Evolutionary conservation across 2,797 vertebrate species (phyloP).

Genomic region (Columba guinea): DNA sequence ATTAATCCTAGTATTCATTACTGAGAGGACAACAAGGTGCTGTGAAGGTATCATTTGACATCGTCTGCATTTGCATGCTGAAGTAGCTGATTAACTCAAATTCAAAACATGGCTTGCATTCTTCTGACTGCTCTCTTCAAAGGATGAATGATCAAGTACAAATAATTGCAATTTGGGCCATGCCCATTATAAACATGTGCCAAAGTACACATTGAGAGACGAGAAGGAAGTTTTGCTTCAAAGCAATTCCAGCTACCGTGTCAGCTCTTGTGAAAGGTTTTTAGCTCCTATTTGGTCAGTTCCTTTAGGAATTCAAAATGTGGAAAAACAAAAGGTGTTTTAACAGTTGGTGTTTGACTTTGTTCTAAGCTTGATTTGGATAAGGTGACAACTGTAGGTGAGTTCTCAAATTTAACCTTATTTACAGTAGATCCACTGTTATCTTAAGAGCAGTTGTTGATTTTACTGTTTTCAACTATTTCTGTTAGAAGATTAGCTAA

Average conservation of each 20-base stretch:
- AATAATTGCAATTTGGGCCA: background rate
- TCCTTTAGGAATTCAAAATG: background rate
- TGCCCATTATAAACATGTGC: constrained; percentile 23
- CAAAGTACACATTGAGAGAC: constrained; percentile 23
- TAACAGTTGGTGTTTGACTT: background rate
- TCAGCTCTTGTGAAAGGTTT: background rate
- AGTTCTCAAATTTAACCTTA: background rate
- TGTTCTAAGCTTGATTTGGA: background rate
- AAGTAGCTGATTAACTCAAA: background rate
- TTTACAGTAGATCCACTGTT: background rate
- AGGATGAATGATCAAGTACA: constrained; percentile 17
- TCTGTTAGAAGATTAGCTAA: background rate
- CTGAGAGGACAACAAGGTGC: background rate
- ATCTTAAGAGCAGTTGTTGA: background rate
- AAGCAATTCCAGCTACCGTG: background rate
- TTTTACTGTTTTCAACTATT: background rate
- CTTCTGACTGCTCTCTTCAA: background rate
- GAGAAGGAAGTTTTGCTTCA: constrained; percentile 13
- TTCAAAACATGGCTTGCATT: background rate
- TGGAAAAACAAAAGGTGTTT: background rate
- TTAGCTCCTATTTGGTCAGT: background rate
- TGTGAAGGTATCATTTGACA: constrained; percentile 6
- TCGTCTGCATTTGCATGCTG: background rate
- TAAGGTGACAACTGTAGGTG: background rate
- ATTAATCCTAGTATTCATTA: constrained; percentile 23